phyloP scores from a whole-genome alignment of 2,113 vertebrate species.

The Cavia aperea region DNA sequence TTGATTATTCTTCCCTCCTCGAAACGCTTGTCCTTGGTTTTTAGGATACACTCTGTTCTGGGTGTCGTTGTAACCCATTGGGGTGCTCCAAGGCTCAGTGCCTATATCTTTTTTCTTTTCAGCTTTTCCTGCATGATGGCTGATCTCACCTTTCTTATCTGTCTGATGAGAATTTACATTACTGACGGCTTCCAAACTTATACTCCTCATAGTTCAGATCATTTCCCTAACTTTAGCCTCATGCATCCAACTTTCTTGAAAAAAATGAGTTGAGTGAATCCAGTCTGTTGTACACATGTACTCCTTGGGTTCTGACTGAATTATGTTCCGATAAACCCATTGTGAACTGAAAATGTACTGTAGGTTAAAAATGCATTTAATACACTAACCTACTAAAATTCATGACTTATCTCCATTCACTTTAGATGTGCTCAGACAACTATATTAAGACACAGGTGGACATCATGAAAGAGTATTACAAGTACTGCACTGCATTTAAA shows the following conservation, averaged over 20 bases:
- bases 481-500: background rate
- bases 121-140: background rate
- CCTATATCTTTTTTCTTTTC: background rate
- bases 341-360: background rate
- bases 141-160: background rate
- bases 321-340: background rate
- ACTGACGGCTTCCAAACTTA: background rate
- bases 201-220: background rate
- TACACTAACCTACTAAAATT: background rate
- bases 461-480: background rate
- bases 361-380: background rate
- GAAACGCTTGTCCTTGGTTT: background rate
- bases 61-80: background rate
- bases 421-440: background rate
- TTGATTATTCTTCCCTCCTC: background rate
- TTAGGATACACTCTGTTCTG: background rate
- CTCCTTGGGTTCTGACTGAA: background rate
- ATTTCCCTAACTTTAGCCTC: background rate
- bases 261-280: background rate
- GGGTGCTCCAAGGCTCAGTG: background rate
- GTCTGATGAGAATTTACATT: background rate
- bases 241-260: background rate
- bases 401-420: background rate
- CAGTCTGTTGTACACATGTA: background rate
- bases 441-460: background rate